Evolutionary conservation across 2,888 invertebrate species (phyloP).

Genomic region (Chrysolina americana): DNA sequence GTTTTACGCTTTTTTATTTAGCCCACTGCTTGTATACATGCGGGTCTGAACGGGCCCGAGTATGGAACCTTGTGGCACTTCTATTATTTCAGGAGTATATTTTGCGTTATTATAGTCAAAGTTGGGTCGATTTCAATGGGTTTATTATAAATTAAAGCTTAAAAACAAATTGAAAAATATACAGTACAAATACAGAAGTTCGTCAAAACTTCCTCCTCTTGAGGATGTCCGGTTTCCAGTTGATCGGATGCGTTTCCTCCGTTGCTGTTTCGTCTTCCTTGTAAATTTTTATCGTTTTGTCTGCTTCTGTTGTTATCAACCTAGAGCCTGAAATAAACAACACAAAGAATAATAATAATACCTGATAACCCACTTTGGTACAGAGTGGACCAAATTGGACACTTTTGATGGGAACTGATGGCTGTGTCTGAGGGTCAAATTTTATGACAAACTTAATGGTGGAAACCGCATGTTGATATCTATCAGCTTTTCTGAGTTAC

Average conservation of each 20-base stretch:
- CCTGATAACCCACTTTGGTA: not conserved
- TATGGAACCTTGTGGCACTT: not conserved
- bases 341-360: too few relatives aligned
- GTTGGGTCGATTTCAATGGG: not conserved
- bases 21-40: not conserved
- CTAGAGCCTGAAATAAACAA: constrained; percentile 76
- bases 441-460: too few relatives aligned
- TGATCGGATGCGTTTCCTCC: constrained; percentile 96
- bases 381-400: too few relatives aligned
- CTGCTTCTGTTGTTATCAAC: constrained; percentile 97
- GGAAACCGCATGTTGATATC: too few relatives aligned
- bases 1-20: not conserved
- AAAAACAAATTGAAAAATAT: not conserved
- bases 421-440: too few relatives aligned
- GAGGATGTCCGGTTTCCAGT: constrained; percentile 97
- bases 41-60: not conserved
- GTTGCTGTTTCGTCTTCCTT: constrained; percentile 96
- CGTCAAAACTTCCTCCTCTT: constrained; percentile 90
- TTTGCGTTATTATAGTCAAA: too few relatives aligned
- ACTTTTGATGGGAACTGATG: too few relatives aligned
- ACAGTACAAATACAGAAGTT: not conserved
- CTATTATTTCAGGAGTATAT: not conserved
- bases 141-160: not conserved
- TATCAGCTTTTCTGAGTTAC: too few relatives aligned
- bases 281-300: constrained; percentile 99